These are phyloP conservation scores for Peromyscus attwateri DNA, from an alignment of 2,797 vertebrate species.

Conservation along the genomic window DNA sequence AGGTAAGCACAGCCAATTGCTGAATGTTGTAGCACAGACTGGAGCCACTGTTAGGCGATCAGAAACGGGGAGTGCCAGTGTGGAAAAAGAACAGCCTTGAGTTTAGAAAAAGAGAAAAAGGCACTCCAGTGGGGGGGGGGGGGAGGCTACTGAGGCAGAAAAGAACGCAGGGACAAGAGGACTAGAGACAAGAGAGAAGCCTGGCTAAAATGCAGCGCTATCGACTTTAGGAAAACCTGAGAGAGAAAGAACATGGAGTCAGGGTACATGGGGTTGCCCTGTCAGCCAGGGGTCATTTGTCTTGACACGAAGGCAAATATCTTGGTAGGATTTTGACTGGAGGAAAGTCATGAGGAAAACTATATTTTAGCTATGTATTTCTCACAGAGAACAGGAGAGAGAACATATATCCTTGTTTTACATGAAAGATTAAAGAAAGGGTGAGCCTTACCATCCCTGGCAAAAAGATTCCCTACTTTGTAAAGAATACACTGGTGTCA, in stretches of 20 bases:
- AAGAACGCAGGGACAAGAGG: neutral
- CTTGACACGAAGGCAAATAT: neutral
- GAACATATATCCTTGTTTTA: neutral
- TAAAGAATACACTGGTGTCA: neutral
- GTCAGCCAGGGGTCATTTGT: conserved; percentile 23
- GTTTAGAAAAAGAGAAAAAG: conserved; percentile 27
- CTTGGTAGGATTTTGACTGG: neutral
- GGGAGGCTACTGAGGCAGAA: neutral
- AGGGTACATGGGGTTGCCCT: neutral
- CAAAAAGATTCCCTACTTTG: conserved; percentile 25
- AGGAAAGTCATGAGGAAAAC: conserved; percentile 13
- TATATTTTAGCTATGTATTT: conserved; percentile 19
- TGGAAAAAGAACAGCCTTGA: conserved; percentile 32
- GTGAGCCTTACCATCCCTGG: conserved; percentile 9
- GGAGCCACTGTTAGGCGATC: neutral
- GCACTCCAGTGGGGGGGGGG: neutral
- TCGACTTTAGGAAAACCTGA: neutral
- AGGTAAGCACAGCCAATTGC: neutral
- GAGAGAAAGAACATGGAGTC: neutral
- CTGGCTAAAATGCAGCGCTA: neutral
- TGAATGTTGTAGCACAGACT: neutral
- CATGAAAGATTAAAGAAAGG: neutral
- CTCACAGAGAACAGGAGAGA: neutral
- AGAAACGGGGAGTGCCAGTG: neutral
- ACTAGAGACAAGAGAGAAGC: conserved; percentile 20